Evolutionary conservation across 2,797 vertebrate species (phyloP).

Genomic region (Monodelphis domestica): DNA sequence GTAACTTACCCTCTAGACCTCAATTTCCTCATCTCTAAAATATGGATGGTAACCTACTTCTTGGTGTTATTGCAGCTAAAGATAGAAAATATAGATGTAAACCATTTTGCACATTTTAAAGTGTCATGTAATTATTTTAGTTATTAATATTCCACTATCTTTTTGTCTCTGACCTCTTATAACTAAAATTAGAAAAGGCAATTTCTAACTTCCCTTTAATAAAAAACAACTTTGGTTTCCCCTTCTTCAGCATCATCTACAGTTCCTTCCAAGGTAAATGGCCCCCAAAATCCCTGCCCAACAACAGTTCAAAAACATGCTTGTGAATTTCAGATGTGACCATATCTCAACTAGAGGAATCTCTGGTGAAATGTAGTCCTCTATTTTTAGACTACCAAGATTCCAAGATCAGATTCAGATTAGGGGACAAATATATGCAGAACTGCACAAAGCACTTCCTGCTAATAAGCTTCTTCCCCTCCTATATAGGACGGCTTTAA

Average conservation of each 20-base stretch:
- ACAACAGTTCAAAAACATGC: not conserved
- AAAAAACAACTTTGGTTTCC: not conserved
- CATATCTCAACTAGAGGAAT: not conserved
- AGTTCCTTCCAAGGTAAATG: not conserved
- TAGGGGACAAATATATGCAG: not conserved
- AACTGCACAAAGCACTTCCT: not conserved
- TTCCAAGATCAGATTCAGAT: not conserved
- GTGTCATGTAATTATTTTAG: not conserved
- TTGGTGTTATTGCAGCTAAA: not conserved
- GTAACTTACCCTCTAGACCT: too few species aligned
- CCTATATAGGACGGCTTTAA: not conserved
- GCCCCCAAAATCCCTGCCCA: not conserved
- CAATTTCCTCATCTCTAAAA: not conserved
- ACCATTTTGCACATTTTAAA: not conserved
- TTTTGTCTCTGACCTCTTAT: not conserved
- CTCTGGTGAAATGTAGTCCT: not conserved
- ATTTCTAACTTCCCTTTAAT: not conserved
- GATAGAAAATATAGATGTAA: not conserved
- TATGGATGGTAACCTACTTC: not conserved
- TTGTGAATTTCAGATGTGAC: not conserved
- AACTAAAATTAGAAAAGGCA: not conserved
- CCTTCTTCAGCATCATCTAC: not conserved
- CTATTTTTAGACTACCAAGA: not conserved
- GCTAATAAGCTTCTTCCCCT: not conserved
- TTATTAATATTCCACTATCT: not conserved